These are phyloP conservation scores for Leptobrachium leishanense DNA, from an alignment of 2,113 vertebrate species.

Conservation along the genomic window DNA sequence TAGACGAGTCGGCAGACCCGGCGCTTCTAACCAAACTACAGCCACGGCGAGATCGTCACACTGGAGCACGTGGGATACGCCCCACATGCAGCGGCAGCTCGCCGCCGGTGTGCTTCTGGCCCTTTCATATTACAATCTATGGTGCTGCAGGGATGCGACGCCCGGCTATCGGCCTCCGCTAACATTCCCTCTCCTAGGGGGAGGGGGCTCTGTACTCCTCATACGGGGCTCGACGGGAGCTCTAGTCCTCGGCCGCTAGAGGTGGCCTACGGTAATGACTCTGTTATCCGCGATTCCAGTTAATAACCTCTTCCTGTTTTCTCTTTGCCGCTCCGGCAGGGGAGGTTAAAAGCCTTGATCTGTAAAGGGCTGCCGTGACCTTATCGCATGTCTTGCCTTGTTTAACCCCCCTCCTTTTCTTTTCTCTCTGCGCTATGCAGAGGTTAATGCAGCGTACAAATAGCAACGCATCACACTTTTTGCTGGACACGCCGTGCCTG, in stretches of 20 bases:
- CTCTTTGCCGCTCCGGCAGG: neutral
- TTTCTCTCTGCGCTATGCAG: neutral
- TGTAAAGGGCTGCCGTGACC: conserved; percentile 33
- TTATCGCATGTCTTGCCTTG: conserved; percentile 36
- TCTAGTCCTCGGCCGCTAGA: neutral
- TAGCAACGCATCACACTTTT: neutral
- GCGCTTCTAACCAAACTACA: neutral
- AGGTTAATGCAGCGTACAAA: neutral
- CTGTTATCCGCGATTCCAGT: neutral
- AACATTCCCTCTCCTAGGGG: no score
- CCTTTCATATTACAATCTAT: neutral
- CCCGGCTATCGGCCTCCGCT: no score
- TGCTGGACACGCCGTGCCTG: neutral
- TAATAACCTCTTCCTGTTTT: neutral
- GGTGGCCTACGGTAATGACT: neutral
- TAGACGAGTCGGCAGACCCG: conserved; percentile 54
- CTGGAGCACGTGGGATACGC: neutral
- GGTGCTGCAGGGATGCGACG: neutral
- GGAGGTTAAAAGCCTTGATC: neutral
- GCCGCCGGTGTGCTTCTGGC: neutral
- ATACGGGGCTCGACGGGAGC: neutral
- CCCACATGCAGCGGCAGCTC: no score
- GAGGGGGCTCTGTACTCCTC: neutral
- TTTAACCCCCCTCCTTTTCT: neutral
- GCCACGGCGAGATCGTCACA: neutral